Evolutionary conservation across 2,888 invertebrate genomes (phyloP), one percentile per base, ranked within the genome.

Genomic region (Coelopa pilipes): DNA sequence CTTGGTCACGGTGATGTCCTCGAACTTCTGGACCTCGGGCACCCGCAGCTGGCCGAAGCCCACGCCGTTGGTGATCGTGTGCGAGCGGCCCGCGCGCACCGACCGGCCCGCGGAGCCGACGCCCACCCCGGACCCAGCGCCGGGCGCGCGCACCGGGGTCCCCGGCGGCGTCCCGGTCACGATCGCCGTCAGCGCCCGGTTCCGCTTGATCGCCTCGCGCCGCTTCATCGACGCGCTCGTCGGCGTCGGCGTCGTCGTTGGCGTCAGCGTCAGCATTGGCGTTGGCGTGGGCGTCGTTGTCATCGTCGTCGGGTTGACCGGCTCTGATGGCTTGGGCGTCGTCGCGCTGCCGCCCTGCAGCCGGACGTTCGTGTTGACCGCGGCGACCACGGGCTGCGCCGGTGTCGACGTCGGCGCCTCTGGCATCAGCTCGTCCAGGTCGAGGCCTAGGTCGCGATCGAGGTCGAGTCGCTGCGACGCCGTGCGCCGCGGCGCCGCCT

Each of bases 1-100:
- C 67, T 82, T 80, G 13, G 85, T 86, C 34, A 87, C 80, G 69
- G 81, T 78, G 57, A 87, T 82, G 19, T 87, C 87, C 70, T 87
- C 87, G 75, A 80, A 83, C 68, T 79, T 79, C 69, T 80, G 77
- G 50, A 82, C 75, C 57, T 79, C 74, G 0, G 78, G 78, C 63
- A 75, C 67, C 69, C 70, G 72, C 49, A 65, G 75, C 49, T 66
- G 75, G 13, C 65, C 71, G 17, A 57, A 57, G 5, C 71, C 67
- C 11, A 76, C 47, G 70, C 77, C 76, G 34, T 79, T 71, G 45
- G 78, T 78, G 50, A 80, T 59, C 34, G 79, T 79, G 67, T 78
- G 77, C 34, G 85, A 82, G 74, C 74, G 85, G 57, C 65, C 63
- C 21, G 76, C 71, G 21, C 80, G 78, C 19, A 78, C 66, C 24